These are phyloP conservation scores for Teinopalpus imperialis DNA, from an alignment of 2,888 invertebrate genomes.

Conservation along the genomic window DNA sequence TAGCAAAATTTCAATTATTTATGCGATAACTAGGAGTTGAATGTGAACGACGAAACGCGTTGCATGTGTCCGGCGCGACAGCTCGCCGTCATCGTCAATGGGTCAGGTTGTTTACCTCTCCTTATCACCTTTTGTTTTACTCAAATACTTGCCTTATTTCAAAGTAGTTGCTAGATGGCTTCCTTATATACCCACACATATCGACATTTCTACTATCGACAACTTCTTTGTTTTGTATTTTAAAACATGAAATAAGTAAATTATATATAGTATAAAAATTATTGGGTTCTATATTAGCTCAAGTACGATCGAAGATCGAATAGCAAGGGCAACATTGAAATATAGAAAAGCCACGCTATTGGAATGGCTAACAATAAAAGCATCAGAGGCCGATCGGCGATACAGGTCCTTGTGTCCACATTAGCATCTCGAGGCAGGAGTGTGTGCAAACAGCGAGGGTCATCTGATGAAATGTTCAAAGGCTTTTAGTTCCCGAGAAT, in stretches of 20 bases:
- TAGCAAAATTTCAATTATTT: too few species aligned
- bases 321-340: slow-evolving; percentile 63
- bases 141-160: slow-evolving; percentile 67
- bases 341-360: slow-evolving; percentile 67
- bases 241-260: too few species aligned
- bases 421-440: slow-evolving; percentile 79
- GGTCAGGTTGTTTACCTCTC: slow-evolving; percentile 79
- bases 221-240: slow-evolving; percentile 5
- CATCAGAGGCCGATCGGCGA: slow-evolving; percentile 77
- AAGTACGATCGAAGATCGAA: slow-evolving; percentile 63
- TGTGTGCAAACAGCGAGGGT: slow-evolving; percentile 80
- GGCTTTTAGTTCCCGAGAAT: slow-evolving; percentile 83
- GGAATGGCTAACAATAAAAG: slow-evolving; percentile 70
- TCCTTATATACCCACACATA: slow-evolving; percentile 43
- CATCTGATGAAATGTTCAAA: slow-evolving; percentile 83
- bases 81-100: slow-evolving; percentile 69
- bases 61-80: slow-evolving; percentile 38
- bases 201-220: slow-evolving; percentile 15
- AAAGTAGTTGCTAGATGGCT: slow-evolving; percentile 47
- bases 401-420: slow-evolving; percentile 81
- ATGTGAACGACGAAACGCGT: slow-evolving; percentile 15
- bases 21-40: neutral
- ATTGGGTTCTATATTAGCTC: too few species aligned
- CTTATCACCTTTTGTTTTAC: slow-evolving; percentile 81
- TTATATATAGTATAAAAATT: too few species aligned